These are phyloP conservation scores for Spatula clypeata DNA, from an alignment of 2,797 vertebrate species.

Conservation along the genomic window DNA sequence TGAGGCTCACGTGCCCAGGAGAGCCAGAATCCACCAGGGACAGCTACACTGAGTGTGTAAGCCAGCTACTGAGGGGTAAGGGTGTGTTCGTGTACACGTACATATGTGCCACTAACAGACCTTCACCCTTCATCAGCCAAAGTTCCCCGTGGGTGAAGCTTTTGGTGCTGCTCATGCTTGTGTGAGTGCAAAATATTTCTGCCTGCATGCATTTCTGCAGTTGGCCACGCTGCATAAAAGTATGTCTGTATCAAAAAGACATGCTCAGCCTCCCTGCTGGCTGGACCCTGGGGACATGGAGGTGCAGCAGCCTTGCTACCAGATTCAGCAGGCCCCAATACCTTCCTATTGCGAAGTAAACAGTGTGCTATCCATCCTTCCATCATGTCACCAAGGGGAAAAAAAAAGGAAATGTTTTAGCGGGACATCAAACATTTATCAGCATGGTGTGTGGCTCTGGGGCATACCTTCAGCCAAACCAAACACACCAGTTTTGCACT, in stretches of 20 bases:
- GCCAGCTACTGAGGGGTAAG: neutral
- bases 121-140: neutral
- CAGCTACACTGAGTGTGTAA: neutral
- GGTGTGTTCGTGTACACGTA: neutral
- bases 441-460: neutral
- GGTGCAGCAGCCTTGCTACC: neutral
- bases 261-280: neutral
- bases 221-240: neutral
- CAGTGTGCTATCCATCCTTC: neutral
- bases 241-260: neutral
- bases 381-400: slow-evolving; percentile 38
- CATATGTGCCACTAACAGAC: neutral
- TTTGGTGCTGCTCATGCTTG: neutral
- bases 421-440: neutral
- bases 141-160: neutral
- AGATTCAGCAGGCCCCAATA: neutral
- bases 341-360: neutral
- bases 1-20: neutral
- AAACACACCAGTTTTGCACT: neutral
- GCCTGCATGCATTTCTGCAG: neutral
- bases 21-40: neutral
- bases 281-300: neutral
- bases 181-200: neutral
- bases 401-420: neutral
- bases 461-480: slow-evolving; percentile 26